These are phyloP conservation scores for Ethmia dodecea DNA, from an alignment of 2,888 invertebrate species.

Conservation along the genomic window DNA sequence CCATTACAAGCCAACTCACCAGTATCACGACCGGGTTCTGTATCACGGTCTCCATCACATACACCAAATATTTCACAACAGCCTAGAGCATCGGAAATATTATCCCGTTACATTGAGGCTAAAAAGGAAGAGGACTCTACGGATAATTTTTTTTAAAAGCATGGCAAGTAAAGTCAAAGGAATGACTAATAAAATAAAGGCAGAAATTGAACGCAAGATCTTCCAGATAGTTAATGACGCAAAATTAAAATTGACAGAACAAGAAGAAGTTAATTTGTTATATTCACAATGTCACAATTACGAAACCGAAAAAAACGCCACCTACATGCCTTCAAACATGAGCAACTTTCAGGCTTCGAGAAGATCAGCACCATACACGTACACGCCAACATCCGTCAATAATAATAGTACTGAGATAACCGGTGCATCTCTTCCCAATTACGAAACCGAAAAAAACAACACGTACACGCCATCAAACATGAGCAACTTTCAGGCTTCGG, in stretches of 20 bases:
- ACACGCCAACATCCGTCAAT: constrained; percentile 13
- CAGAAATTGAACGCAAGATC: constrained; percentile 6
- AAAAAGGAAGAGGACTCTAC: constrained; percentile 15
- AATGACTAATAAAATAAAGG: constrained; percentile 7
- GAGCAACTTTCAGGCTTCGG: constrained; percentile 2
- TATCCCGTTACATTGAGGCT: constrained; percentile 15
- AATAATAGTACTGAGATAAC: constrained; percentile 10
- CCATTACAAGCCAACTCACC: constrained; percentile 4
- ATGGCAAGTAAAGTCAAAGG: constrained; percentile 5
- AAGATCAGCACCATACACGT: constrained; percentile 5
- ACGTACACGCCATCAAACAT: constrained; percentile 9
- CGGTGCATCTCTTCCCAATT: constrained; percentile 1
- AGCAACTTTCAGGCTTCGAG: constrained; percentile 3
- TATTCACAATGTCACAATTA: constrained; percentile 1
- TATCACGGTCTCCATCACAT: constrained; percentile 14
- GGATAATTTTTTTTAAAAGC: constrained; percentile 13
- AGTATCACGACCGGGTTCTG: constrained; percentile 14
- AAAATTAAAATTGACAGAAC: constrained; percentile 10
- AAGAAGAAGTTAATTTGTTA: constrained; percentile 1
- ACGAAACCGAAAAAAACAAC: constrained; percentile 11
- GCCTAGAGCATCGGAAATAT: constrained; percentile 13
- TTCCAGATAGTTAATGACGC: constrained; percentile 10
- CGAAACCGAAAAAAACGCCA: constrained; percentile 10
- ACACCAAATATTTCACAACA: constrained; percentile 14
- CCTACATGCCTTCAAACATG: constrained; percentile 8